Base-by-base conservation (phyloP, 2,888 invertebrate species). In the Automeris io region DNA sequence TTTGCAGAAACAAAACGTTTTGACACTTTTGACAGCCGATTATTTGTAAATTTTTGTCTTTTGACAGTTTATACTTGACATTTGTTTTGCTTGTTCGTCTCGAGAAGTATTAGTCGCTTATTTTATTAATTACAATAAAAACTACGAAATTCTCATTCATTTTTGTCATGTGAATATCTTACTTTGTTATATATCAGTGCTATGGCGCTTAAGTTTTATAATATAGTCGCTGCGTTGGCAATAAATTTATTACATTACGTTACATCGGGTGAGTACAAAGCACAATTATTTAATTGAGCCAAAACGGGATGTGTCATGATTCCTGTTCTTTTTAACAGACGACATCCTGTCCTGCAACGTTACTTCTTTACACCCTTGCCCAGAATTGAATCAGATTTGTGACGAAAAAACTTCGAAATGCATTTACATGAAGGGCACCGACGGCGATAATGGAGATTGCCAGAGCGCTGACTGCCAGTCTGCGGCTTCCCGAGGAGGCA, bases 221-320 rank as follows among this genome's bases (percentile, higher is more conserved):
- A 83, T 46, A 58, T 78, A 44, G 47, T 76, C 44, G 65, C 65
- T 29, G 62, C 73, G 35, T 55, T 85, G 53, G 51, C 76, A 51
- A 46, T 85, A 45, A 70, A 78, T 61, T 48, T 79, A 41, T 50
- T 78, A 45, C 75, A 74, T 48, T 70, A 65, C 61, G 66, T 69
- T 47, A 69, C 60, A 56, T 55, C 68, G 57, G 82, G 86, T 86
- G 75, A 82, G 83, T 76, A 70, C 54, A 48, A 46, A 50, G 55
- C 58, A 70, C 85, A 67, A 83, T 86, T 82, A 86, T 83, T 80
- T 85, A 86, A 86, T 86, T 85, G 83, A 86, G 74, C 76, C 82
- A 83, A 83, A 82, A 58, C 64, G 51, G 64, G 60, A 59, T 64
- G 63, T 68, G 64, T 70, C 70, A 72, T 70, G 61, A 61, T 62